Base-by-base conservation (phyloP, 2,797 vertebrate species). In the Manis crassicaudata region DNA sequence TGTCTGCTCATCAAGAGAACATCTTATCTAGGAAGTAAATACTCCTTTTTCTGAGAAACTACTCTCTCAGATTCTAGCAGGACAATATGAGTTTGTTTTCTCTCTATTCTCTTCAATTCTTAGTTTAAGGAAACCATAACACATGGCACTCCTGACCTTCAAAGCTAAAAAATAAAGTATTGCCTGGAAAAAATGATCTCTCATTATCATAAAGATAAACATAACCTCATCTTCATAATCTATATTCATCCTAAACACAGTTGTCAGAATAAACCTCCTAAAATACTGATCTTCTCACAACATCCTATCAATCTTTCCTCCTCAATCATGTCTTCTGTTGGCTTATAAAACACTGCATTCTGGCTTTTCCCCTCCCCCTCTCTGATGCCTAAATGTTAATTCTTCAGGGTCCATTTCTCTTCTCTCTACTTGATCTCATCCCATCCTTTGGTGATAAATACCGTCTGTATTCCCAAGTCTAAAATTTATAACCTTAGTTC, bases 181-280 rank as follows among this genome's bases (percentile, higher is more conserved):
- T 76, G 8, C 60, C 54, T 76, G 18, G 73, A 94, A 96, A 96
- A 18, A 95, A 63, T 52, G 6, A 88, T 82, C 88, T 91, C 73
- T 95, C 43, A 32, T 80, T 84, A 88, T 58, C 37, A 89, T 25
- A 95, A 25, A 88, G 14, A 93, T n/a, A 91, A 95, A 95, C 12
- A 84, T n/a, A 88, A 84, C 25, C 25, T 16, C 52, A 90, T 58
- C 17, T 85, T 76, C 25, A 77, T 54, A 84, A 90, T 40, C 14
- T 67, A 92, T 82, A 92, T 68, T 68, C 43, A 65, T 21, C 58
- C 65, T 72, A 77, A 86, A 81, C n/a, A 70, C 3, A 88, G 23
- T 43, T 89, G 29, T 76, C 85, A 82, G 63, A 96, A 88, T 54
- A 73, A 79, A 67, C 50, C n/a, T 67, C 81, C 72, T 84, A 75